These are phyloP conservation scores for Lissocephala sabroskyi DNA, from an alignment of 2,888 invertebrate genomes.

Conservation along the genomic window DNA sequence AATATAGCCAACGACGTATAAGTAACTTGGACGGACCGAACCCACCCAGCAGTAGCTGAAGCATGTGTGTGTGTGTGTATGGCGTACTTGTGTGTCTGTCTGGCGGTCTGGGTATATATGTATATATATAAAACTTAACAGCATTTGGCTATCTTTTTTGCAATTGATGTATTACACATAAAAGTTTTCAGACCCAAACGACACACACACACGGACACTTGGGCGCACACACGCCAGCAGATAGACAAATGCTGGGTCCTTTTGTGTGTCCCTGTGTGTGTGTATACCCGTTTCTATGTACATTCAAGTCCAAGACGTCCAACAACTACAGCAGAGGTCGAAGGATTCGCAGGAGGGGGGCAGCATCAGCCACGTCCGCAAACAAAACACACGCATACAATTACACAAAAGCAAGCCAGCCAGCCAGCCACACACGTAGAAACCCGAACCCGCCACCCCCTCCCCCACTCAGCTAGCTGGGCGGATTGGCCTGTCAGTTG, in stretches of 20 bases:
- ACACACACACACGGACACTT: slow-evolving; percentile 6
- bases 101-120: slow-evolving; percentile 15
- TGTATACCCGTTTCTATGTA: no score
- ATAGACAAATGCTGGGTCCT: slow-evolving; percentile 4
- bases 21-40: slow-evolving; percentile 45
- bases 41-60: slow-evolving; percentile 4
- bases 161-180: slow-evolving; percentile 70
- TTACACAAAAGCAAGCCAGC: no score
- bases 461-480: background rate
- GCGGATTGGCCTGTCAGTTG: background rate
- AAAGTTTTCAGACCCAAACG: slow-evolving; percentile 46
- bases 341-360: background rate
- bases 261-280: slow-evolving; percentile 12
- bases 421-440: slow-evolving; percentile 43
- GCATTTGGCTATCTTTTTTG: slow-evolving; percentile 69
- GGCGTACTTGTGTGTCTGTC: background rate
- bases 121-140: slow-evolving; percentile 64
- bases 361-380: slow-evolving; percentile 50
- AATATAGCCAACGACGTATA: slow-evolving; percentile 31
- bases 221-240: slow-evolving; percentile 4
- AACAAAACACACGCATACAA: slow-evolving; percentile 63
- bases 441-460: slow-evolving; percentile 13
- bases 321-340: slow-evolving; percentile 9
- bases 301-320: slow-evolving; percentile 51
- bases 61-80: slow-evolving; percentile 11